These are phyloP conservation scores for Ophion slaviceki DNA, from an alignment of 2,888 invertebrate genomes.

Conservation along the genomic window DNA sequence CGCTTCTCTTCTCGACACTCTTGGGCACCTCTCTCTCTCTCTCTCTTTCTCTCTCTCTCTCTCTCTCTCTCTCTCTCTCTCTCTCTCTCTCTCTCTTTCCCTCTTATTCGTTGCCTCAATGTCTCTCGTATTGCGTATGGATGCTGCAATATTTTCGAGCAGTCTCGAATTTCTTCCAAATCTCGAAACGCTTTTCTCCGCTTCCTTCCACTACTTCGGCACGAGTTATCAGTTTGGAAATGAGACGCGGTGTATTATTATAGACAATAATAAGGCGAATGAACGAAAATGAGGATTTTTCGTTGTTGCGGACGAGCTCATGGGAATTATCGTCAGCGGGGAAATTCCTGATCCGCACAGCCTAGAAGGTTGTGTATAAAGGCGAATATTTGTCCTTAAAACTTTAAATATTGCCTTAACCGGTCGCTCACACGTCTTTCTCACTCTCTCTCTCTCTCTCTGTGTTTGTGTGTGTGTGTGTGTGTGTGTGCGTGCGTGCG, in stretches of 20 bases:
- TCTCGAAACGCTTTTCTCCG: constrained; percentile 35
- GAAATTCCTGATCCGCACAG: constrained; percentile 57
- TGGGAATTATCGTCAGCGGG: constrained; percentile 36
- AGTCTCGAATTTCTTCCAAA: constrained; percentile 46
- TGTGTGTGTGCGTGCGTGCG: neutral
- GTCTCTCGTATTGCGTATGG: constrained; percentile 13
- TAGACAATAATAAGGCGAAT: neutral
- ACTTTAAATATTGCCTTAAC: constrained; percentile 77
- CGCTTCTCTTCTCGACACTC: constrained; percentile 64
- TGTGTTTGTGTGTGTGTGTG: neutral
- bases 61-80: constrained; percentile 13
- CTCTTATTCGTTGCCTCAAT: constrained; percentile 26
- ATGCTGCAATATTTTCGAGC: constrained; percentile 46
- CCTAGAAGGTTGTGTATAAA: constrained; percentile 51
- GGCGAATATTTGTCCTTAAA: constrained; percentile 73
- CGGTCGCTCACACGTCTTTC: constrained; percentile 37
- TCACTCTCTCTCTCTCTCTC: neutral
- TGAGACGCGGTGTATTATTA: neutral
- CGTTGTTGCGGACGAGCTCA: neutral
- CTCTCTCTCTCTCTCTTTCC: constrained; percentile 32
- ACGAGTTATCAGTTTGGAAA: neutral
- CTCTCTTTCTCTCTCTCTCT: constrained; percentile 35
- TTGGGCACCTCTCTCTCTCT: constrained; percentile 43
- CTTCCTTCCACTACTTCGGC: neutral
- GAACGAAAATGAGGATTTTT: neutral